phyloP scores from a whole-genome alignment of 2,888 invertebrate genomes.

The Aporophyla nigra region DNA sequence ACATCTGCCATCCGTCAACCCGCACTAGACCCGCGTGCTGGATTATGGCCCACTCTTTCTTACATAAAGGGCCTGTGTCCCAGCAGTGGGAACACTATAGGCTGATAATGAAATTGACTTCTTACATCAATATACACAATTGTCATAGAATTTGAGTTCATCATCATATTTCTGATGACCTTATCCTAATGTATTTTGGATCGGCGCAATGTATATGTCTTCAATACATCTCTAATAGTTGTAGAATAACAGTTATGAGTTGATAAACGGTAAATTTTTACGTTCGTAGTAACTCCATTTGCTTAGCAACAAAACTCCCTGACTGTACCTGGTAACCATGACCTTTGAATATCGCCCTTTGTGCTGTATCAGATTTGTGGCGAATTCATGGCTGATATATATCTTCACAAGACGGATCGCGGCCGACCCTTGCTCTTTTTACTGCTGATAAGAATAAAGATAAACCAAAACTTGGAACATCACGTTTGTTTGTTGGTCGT shows the following conservation, averaged over 20 bases:
- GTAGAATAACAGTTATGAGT: not conserved
- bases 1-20: too few relatives aligned
- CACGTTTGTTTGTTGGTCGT: slow-evolving; percentile 58
- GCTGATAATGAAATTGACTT: too few relatives aligned
- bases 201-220: too few relatives aligned
- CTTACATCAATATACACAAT: too few relatives aligned
- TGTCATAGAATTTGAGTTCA: too few relatives aligned
- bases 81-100: too few relatives aligned
- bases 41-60: too few relatives aligned
- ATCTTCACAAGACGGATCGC: slow-evolving; percentile 61
- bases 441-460: slow-evolving; percentile 56
- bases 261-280: not conserved
- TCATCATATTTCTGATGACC: too few relatives aligned
- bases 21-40: too few relatives aligned
- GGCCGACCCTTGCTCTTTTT: slow-evolving; percentile 57
- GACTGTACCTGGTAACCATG: slow-evolving; percentile 42
- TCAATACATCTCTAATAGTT: too few relatives aligned
- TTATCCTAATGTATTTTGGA: too few relatives aligned
- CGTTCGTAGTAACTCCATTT: not conserved
- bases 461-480: slow-evolving; percentile 58
- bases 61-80: too few relatives aligned
- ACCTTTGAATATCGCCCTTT: slow-evolving; percentile 61
- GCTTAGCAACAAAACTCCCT: not conserved
- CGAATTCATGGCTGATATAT: slow-evolving; percentile 58
- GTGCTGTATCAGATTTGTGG: slow-evolving; percentile 57